Evolutionary conservation across 2,113 vertebrate species (phyloP), one percentile per base, ranked within the genome.

Genomic region (Carassius carassius): DNA sequence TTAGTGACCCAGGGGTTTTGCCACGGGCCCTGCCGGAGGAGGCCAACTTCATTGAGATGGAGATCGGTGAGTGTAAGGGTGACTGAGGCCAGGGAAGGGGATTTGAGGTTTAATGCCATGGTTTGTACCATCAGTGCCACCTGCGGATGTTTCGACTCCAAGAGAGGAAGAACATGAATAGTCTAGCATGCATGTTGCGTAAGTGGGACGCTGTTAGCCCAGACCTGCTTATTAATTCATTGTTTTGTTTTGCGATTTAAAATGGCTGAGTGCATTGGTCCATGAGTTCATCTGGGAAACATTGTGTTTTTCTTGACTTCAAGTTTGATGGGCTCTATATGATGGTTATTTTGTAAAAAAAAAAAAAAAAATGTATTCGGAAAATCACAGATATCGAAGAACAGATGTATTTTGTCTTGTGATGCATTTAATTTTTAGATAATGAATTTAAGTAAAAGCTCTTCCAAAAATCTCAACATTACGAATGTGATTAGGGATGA

Each of bases 31-130:
- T 97, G 25, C 96, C 96, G 0, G 98, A 99, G 12, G 98, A 99
- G 89, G 98, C 98, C 76, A 95, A 95, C 58, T 99, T 98, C 93
- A 98, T 99, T 63, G 98, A 99, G 92, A 98, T 98, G 98, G 98
- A 99, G 92, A 99, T 99, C 0, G 98, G 97, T 99, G 90, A 94
- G 97, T 92, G 25, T 85, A 60, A 58, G 44, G 23, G 23, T 47
- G 9, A 70, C 47, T 32, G 32, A 19, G 35, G 65, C 29, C 13
- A 80, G 78, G 19, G 19, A 58, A 78, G 32, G 19, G 19, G 19
- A 78, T 41, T 37, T 25, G 54, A 77, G 19, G 51, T 77, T 58
- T 35, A 77, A 35, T 29, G 37, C 3, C 35, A 72, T 41, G 14
- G 35, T 51, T 63, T 35, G 75, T 19, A n/a, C 25, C 10, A 12